phyloP scores from a whole-genome alignment of 2,113 vertebrate species.

The Stomatorhinus ivindoensis region DNA sequence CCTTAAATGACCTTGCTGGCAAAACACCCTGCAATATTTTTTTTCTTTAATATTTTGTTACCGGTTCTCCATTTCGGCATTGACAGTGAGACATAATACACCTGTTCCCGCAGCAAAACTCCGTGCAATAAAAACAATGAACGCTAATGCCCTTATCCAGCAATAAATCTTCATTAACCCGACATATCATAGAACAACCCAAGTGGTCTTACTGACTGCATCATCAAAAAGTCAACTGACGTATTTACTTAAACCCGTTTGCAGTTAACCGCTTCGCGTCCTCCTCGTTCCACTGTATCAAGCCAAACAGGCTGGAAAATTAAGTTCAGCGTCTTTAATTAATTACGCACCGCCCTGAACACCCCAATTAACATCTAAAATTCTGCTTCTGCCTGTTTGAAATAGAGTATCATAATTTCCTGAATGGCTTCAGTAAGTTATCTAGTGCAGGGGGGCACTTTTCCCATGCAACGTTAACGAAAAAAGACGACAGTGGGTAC shows the following conservation, averaged over 20 bases:
- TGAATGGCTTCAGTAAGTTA: constrained; percentile 4
- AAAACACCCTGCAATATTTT: not conserved
- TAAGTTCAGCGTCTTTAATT: not conserved
- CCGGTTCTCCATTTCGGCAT: not conserved
- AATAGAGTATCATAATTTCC: not conserved
- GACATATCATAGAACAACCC: not conserved
- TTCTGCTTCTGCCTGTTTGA: not conserved
- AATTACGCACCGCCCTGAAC: not conserved
- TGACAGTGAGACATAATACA: not conserved
- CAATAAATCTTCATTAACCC: not conserved
- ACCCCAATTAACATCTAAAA: not conserved
- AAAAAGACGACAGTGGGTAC: not conserved
- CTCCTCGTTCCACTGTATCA: not conserved
- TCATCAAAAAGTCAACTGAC: not conserved
- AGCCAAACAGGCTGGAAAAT: not conserved
- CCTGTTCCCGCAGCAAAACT: not conserved
- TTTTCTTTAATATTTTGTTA: not conserved
- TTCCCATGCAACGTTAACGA: not conserved
- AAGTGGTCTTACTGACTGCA: not conserved
- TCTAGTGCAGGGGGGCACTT: not conserved
- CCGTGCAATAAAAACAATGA: not conserved
- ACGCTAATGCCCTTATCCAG: not conserved
- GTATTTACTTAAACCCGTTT: not conserved
- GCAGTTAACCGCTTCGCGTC: not conserved
- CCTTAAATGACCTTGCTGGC: not conserved